phyloP scores from a whole-genome alignment of 2,797 vertebrate genomes.

The Lerista edwardsae region DNA sequence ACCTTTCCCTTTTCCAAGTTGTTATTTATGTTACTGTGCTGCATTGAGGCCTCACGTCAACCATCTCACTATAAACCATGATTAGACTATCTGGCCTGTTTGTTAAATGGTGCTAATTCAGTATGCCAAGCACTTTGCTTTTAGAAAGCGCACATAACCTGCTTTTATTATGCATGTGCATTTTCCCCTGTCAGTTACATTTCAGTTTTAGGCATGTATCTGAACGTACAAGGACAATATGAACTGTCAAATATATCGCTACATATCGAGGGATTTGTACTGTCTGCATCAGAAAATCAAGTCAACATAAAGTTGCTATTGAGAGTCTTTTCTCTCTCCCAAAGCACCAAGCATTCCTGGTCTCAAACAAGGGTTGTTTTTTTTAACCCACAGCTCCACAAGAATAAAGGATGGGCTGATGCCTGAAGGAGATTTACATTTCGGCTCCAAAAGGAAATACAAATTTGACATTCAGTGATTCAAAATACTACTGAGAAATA shows the following conservation, averaged over 20 bases:
- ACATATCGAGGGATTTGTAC: constrained; percentile 6
- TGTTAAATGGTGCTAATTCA: constrained; percentile 82
- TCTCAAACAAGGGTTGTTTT: constrained; percentile 9
- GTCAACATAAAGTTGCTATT: not conserved
- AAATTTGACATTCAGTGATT: constrained; percentile 10
- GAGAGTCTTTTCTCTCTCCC: constrained; percentile 7
- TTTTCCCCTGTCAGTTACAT: constrained; percentile 43
- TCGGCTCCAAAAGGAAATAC: constrained; percentile 22
- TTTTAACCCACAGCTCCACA: not conserved
- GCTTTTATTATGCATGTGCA: constrained; percentile 13
- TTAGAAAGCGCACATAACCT: constrained; percentile 52
- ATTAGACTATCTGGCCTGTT: constrained; percentile 82
- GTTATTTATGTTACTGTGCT: constrained; percentile 37
- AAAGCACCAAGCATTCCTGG: not conserved
- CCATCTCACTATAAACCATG: constrained; percentile 70
- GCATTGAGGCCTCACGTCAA: constrained; percentile 26
- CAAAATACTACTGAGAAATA: not conserved
- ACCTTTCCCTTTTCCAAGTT: constrained; percentile 44
- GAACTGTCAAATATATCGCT: constrained; percentile 26
- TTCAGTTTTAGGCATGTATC: constrained; percentile 33
- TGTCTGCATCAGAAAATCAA: constrained; percentile 33
- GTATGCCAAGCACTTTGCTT: constrained; percentile 75
- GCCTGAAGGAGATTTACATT: constrained; percentile 23
- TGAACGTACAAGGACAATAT: constrained; percentile 20
- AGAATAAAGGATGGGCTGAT: not conserved